Percentiles rank a stretch among this genome's conserved stretches.
Evolutionary conservation across 2,113 vertebrate species (phyloP).

Genomic region (Ursus arctos): DNA sequence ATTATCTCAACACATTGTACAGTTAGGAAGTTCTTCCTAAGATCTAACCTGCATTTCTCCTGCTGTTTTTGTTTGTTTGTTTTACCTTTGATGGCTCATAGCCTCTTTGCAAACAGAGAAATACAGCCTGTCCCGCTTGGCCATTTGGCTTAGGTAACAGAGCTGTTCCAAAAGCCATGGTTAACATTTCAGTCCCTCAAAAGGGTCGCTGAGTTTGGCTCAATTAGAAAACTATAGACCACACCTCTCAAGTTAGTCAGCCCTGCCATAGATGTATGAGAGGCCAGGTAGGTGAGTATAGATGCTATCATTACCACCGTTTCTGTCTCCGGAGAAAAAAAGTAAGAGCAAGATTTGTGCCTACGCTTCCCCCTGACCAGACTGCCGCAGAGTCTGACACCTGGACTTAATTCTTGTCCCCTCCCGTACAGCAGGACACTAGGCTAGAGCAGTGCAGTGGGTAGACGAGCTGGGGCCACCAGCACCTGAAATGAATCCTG

Average conservation of each 20-base stretch:
- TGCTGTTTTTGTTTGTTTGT: neutral
- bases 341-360: neutral
- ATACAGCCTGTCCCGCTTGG: neutral
- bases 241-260: neutral
- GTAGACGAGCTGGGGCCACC: too few species aligned
- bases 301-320: fast-evolving
- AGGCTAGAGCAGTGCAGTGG: fast-evolving
- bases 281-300: neutral
- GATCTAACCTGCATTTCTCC: neutral
- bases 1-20: neutral
- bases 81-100: neutral
- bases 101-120: neutral
- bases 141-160: neutral
- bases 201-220: neutral
- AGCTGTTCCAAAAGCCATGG: neutral
- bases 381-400: neutral
- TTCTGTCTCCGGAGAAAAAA: neutral
- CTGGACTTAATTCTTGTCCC: neutral
- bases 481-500: fast-evolving
- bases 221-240: neutral
- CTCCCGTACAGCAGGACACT: fast-evolving
- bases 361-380: neutral
- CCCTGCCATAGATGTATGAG: neutral
- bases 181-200: neutral
- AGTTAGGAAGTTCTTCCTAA: neutral